A percentile compares a stretch with the other conserved stretches of the same genome.
Evolutionary conservation across 2,113 vertebrate genomes (phyloP).

Genomic region (Spermophilus dauricus): DNA sequence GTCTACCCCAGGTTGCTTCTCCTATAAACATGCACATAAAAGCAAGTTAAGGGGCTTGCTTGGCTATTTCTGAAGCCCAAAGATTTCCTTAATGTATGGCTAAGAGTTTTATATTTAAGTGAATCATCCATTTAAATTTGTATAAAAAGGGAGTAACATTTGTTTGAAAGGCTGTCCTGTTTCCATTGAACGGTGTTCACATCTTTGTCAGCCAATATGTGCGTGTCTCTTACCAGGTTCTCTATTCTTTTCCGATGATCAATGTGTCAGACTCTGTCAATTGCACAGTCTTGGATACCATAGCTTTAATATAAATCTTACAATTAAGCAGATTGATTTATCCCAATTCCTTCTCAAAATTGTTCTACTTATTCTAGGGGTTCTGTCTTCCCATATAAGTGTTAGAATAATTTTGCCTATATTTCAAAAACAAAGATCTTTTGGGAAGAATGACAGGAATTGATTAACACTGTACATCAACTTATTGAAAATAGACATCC

Average conservation of each 20-base stretch:
- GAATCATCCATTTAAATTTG: not conserved
- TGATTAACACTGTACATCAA: not conserved
- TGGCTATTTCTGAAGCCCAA: not conserved
- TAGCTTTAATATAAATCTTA: not conserved
- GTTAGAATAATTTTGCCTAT: not conserved
- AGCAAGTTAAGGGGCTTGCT: not conserved
- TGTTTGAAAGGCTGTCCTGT: not conserved
- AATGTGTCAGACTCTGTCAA: not conserved
- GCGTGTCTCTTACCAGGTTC: not conserved
- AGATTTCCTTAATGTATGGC: not conserved
- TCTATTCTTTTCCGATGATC: not conserved
- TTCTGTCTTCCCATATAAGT: not conserved
- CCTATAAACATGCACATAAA: not conserved
- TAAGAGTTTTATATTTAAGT: not conserved
- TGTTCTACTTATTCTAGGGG: not conserved
- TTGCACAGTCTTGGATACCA: not conserved
- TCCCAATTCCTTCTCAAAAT: not conserved
- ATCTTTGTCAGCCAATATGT: not conserved
- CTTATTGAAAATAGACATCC: not conserved
- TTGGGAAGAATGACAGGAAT: not conserved
- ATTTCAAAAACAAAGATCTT: not conserved
- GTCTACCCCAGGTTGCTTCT: not conserved
- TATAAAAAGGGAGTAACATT: not conserved
- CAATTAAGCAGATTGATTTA: not conserved
- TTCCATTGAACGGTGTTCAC: not conserved